phyloP scores from a whole-genome alignment of 2,888 invertebrate species.

The Ceriagrion tenellum region DNA sequence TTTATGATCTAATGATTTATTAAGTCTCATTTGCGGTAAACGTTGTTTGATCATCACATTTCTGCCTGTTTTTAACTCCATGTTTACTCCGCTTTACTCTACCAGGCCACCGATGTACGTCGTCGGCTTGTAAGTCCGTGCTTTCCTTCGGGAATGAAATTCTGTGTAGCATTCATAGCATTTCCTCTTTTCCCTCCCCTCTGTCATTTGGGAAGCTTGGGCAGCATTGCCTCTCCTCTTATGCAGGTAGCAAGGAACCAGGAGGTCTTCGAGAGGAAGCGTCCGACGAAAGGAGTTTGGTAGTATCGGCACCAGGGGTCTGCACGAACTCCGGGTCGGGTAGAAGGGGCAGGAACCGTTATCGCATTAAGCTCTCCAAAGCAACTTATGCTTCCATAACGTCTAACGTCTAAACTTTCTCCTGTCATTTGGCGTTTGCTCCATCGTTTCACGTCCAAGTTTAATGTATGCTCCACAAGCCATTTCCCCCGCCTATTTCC shows the following conservation, averaged over 20 bases:
- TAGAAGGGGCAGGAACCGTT: slow-evolving; percentile 34
- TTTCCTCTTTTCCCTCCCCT: background rate
- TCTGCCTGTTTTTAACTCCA: background rate
- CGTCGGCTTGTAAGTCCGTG: background rate
- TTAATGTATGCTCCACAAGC: background rate
- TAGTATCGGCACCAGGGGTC: background rate
- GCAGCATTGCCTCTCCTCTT: background rate
- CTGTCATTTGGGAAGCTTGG: background rate
- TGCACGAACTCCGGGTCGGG: background rate
- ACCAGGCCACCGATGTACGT: background rate
- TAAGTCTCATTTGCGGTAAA: too few species aligned
- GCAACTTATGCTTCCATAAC: slow-evolving; percentile 49
- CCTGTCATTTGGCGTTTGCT: slow-evolving; percentile 4
- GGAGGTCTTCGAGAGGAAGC: background rate
- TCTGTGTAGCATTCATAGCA: background rate
- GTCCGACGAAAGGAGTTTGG: background rate
- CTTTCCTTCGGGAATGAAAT: background rate
- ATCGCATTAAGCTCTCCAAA: slow-evolving; percentile 52
- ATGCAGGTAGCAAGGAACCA: background rate
- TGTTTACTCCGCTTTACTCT: background rate
- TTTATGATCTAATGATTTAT: too few species aligned
- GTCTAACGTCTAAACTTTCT: slow-evolving; percentile 59
- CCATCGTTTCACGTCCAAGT: background rate
- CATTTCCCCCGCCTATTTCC: background rate
- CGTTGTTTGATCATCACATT: background rate